Evolutionary conservation across 2,888 invertebrate genomes (phyloP).

Genomic region (Kuschelorhynchus macadamiae): DNA sequence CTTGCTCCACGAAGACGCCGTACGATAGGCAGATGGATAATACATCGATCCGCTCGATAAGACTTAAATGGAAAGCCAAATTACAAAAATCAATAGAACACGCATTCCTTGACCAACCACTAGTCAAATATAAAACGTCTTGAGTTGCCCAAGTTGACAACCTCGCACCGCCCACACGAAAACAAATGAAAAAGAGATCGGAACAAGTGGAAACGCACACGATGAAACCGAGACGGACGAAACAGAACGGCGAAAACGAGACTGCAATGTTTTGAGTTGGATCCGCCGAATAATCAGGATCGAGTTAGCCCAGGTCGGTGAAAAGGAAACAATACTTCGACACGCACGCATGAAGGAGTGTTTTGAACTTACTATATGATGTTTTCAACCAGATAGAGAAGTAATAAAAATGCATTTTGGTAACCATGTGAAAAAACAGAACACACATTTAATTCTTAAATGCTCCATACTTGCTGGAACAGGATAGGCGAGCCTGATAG

Average conservation of each 20-base stretch:
- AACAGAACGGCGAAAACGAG: constrained; percentile 5
- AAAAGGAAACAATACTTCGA: constrained; percentile 22
- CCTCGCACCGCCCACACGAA: constrained; percentile 16
- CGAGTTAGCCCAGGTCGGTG: constrained; percentile 44
- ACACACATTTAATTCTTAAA: too few relatives aligned
- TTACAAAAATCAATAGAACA: constrained; percentile 22
- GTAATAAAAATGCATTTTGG: too few relatives aligned
- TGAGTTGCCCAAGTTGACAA: background rate
- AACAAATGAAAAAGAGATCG: constrained; percentile 9
- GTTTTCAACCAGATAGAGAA: too few relatives aligned
- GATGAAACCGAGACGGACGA: constrained; percentile 7
- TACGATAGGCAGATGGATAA: too few relatives aligned
- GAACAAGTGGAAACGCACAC: constrained; percentile 16
- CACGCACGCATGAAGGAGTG: constrained; percentile 9
- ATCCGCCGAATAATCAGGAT: constrained; percentile 37
- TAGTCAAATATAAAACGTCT: background rate
- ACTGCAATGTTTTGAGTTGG: constrained; percentile 20
- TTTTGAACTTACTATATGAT: too few relatives aligned
- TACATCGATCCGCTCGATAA: too few relatives aligned
- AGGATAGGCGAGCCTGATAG: too few relatives aligned
- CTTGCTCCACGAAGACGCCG: too few relatives aligned
- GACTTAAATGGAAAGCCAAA: too few relatives aligned
- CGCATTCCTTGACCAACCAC: constrained; percentile 14
- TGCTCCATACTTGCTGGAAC: too few relatives aligned
- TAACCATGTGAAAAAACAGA: too few relatives aligned